Evolutionary conservation across 1,140 invertebrate species (phyloP), one percentile per base, ranked within the genome.

Genomic region (Wasmannia auropunctata): DNA sequence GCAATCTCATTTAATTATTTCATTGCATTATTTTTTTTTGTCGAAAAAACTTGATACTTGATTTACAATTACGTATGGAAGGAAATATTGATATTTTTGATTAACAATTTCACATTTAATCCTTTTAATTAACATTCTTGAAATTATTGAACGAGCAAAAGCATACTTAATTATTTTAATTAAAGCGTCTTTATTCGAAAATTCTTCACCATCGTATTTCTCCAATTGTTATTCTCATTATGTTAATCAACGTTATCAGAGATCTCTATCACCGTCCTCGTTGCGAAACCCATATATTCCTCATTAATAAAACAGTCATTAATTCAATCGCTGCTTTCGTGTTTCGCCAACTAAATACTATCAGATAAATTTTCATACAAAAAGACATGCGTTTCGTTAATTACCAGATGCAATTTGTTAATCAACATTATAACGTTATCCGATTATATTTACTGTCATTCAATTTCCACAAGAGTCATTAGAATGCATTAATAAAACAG

Each of bases 381-480:
- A 60, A 84, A 85, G 25, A 85, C 10, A 22, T n/a, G 40, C 34
- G n/a, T 16, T 65, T 67, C 62, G 58, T 54, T 67, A 86, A 58
- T 67, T 67, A 80, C 51, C 8, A 67, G n/a, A 25, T 51, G 37
- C 43, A 81, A 67, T 86, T 86, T 77, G 75, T 79, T 77, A 62
- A 62, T 76, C 58, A 65, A 46, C 31, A 51, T 80, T 37, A 43
- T 70, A 16, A 19, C 46, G 25, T 85, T 75, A 85, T 77, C 58
- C 22, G 46, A 85, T 75, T 84, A 84, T 62, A 62, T 54, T 85
- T 54, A 49, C 58, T 31, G 56, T 77, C 72, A 56, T 85, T 85
- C 81, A 49, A 49, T 49, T 14, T 16, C 43, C 72, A 16, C 56
- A 62, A 25, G 19, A 76, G 34, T 81, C 65, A 70, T 58, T 56